A percentile compares a stretch with the other conserved stretches of the same genome.
phyloP scores from a whole-genome alignment of 1,140 invertebrate genomes.

The Thrips palmi region DNA sequence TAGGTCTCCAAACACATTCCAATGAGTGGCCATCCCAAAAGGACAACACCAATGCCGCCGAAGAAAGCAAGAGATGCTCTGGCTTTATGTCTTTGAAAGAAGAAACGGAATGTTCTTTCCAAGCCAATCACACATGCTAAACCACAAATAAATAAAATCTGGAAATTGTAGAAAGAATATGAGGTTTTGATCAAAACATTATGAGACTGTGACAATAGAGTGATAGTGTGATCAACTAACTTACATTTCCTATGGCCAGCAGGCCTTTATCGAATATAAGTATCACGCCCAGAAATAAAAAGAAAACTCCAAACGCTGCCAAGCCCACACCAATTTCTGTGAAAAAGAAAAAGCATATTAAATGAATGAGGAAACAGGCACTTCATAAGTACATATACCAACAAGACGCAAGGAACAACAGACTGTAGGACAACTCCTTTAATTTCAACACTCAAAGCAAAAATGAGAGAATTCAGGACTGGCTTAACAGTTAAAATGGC shows the following conservation, averaged over 20 bases:
- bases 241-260: conserved; percentile 96
- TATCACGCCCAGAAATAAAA: conserved; percentile 86
- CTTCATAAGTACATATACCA: neutral
- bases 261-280: conserved; percentile 96
- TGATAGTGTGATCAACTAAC: conserved; percentile 17
- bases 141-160: conserved; percentile 90
- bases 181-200: conserved; percentile 1
- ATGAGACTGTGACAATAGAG: too few relatives aligned
- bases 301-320: conserved; percentile 88
- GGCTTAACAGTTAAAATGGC: neutral
- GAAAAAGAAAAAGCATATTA: conserved; percentile 20
- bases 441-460: too few relatives aligned
- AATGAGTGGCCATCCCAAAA: conserved; percentile 89
- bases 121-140: conserved; percentile 92
- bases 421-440: too few relatives aligned
- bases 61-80: conserved; percentile 86
- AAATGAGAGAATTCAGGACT: neutral
- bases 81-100: conserved; percentile 94
- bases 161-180: conserved; percentile 19
- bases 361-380: neutral
- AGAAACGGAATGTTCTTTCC: conserved; percentile 89
- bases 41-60: conserved; percentile 81
- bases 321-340: conserved; percentile 94
- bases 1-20: conserved; percentile 93
- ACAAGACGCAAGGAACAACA: neutral